These are phyloP conservation scores for Drosophila baimaii DNA, from an alignment of 1,140 invertebrate genomes.

Conservation along the genomic window DNA sequence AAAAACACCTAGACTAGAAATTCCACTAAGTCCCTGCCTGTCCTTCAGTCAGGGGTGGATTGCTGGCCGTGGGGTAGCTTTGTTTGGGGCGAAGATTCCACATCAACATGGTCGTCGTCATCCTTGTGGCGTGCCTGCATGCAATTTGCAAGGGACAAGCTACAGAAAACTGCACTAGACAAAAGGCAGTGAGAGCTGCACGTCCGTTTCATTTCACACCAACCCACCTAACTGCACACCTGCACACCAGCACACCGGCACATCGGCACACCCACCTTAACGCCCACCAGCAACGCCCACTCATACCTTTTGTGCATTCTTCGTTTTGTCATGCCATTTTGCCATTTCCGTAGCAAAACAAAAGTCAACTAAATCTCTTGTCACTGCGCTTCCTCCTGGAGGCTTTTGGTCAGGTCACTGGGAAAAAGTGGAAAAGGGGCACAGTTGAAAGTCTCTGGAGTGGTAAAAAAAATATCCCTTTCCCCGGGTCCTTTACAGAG, in stretches of 20 bases:
- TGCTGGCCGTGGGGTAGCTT: not conserved
- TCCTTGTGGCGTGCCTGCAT: slow-evolving; percentile 57
- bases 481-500: slow-evolving; percentile 1
- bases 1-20: slow-evolving; percentile 43
- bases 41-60: slow-evolving; percentile 13
- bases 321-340: slow-evolving; percentile 68
- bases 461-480: slow-evolving; percentile 26
- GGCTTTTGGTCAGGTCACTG: slow-evolving; percentile 51
- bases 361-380: slow-evolving; percentile 69
- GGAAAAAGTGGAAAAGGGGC: slow-evolving; percentile 7
- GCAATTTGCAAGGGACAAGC: slow-evolving; percentile 55
- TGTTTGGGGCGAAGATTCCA: slow-evolving; percentile 26
- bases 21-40: slow-evolving; percentile 32
- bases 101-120: slow-evolving; percentile 51
- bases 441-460: slow-evolving; percentile 25
- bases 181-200: slow-evolving; percentile 44
- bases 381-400: slow-evolving; percentile 51
- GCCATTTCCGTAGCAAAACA: slow-evolving; percentile 64
- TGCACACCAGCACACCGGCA: slow-evolving; percentile 4
- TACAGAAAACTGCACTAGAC: slow-evolving; percentile 49
- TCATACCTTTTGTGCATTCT: slow-evolving; percentile 56
- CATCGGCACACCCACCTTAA: not conserved
- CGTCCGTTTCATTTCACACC: slow-evolving; percentile 46
- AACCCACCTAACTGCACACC: not conserved
- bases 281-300: slow-evolving; percentile 15